Evolutionary conservation across 2,888 invertebrate species (phyloP).

Genomic region (Acanthosepion pharaonis): DNA sequence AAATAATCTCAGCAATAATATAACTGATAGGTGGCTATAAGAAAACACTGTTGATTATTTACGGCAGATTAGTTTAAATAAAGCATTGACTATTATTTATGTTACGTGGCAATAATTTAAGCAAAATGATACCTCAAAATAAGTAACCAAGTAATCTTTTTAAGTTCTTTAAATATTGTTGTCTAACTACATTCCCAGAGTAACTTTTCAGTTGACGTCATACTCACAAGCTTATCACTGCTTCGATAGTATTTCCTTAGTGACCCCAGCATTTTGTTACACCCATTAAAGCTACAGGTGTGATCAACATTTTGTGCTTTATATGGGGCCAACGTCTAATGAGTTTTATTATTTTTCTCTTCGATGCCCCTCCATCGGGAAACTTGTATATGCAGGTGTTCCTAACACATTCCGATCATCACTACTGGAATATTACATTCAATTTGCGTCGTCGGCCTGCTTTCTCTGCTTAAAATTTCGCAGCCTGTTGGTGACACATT

Average conservation of each 20-base stretch:
- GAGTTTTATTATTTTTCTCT: constrained; percentile 2
- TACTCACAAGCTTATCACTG: not conserved
- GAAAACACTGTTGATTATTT: too few relatives aligned
- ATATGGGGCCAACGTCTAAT: not conserved
- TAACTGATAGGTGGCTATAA: too few relatives aligned
- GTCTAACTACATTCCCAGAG: too few relatives aligned
- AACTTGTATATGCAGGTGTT: not conserved
- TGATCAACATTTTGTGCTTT: not conserved
- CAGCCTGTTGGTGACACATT: not conserved
- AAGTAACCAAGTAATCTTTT: too few relatives aligned
- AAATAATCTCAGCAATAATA: too few relatives aligned
- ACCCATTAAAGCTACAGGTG: not conserved
- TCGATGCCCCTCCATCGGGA: not conserved
- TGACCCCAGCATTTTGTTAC: not conserved
- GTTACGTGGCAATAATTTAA: too few relatives aligned
- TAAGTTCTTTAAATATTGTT: not conserved
- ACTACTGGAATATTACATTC: not conserved
- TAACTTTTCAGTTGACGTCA: not conserved
- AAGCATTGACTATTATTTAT: too few relatives aligned
- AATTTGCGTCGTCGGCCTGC: not conserved
- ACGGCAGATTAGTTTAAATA: too few relatives aligned
- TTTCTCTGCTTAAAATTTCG: not conserved
- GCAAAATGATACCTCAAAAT: too few relatives aligned
- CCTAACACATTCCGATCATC: not conserved
- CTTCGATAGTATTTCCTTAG: not conserved